These are phyloP conservation scores for Aegotheles bennettii DNA, from an alignment of 2,113 vertebrate species.

Conservation along the genomic window DNA sequence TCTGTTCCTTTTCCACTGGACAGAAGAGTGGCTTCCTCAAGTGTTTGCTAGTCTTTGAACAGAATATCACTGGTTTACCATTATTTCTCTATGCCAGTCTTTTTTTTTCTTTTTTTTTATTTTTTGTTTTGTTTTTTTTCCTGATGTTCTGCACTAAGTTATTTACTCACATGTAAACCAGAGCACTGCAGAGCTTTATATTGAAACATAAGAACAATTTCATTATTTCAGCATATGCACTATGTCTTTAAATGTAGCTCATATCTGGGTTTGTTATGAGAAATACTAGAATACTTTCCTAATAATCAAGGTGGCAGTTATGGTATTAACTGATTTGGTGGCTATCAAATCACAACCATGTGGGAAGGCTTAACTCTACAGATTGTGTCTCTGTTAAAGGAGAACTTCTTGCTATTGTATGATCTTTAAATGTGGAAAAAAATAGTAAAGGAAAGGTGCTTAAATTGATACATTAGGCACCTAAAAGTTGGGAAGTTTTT, in stretches of 20 bases:
- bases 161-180: background rate
- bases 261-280: background rate
- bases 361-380: background rate
- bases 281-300: background rate
- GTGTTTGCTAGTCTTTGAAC: background rate
- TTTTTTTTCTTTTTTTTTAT: background rate
- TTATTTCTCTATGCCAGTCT: background rate
- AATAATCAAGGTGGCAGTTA: background rate
- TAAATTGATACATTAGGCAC: background rate
- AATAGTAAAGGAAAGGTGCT: background rate
- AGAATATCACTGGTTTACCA: background rate
- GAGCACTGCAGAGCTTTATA: background rate
- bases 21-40: background rate
- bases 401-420: background rate
- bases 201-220: background rate
- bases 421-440: background rate
- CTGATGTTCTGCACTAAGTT: background rate
- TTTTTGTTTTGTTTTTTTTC: too few species aligned
- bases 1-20: background rate
- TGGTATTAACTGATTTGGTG: background rate
- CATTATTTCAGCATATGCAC: background rate
- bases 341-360: background rate
- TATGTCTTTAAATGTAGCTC: background rate
- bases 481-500: background rate
- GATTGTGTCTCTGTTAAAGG: background rate